Percentiles rank a stretch among this genome's conserved stretches.
phyloP scores from a whole-genome alignment of 2,113 vertebrate species.

The Cryptotis parvus region DNA sequence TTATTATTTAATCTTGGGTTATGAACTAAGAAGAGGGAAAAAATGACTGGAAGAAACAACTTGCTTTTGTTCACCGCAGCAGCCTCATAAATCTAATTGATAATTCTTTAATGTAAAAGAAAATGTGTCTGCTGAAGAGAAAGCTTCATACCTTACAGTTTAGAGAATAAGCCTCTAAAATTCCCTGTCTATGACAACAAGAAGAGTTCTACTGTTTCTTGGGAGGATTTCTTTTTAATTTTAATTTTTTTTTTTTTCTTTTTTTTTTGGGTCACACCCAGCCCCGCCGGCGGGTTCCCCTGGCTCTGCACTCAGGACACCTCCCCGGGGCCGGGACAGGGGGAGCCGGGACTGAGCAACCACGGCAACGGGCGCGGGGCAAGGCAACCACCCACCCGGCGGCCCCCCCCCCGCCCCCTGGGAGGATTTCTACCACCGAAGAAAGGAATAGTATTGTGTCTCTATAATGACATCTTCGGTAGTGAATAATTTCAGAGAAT shows the following conservation, averaged over 20 bases:
- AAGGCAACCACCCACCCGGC: too few relatives aligned
- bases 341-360: too few relatives aligned
- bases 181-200: background rate
- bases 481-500: conserved; percentile 45
- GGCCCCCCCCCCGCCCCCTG: too few relatives aligned
- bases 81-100: background rate
- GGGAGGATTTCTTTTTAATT: too few relatives aligned
- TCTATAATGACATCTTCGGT: conserved; percentile 14
- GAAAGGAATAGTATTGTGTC: background rate
- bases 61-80: background rate
- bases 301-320: too few relatives aligned
- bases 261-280: too few relatives aligned
- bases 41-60: background rate
- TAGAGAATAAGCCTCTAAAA: background rate
- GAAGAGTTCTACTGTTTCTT: background rate
- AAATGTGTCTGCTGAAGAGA: background rate
- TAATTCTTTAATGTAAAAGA: background rate
- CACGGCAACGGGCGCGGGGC: too few relatives aligned
- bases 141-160: background rate
- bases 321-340: too few relatives aligned
- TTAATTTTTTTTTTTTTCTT: too few relatives aligned
- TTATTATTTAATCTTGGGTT: background rate
- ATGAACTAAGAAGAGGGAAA: background rate
- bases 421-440: background rate
- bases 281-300: too few relatives aligned